These are phyloP conservation scores for Labeo rohita DNA, from an alignment of 2,113 vertebrate species.

Conservation along the genomic window DNA sequence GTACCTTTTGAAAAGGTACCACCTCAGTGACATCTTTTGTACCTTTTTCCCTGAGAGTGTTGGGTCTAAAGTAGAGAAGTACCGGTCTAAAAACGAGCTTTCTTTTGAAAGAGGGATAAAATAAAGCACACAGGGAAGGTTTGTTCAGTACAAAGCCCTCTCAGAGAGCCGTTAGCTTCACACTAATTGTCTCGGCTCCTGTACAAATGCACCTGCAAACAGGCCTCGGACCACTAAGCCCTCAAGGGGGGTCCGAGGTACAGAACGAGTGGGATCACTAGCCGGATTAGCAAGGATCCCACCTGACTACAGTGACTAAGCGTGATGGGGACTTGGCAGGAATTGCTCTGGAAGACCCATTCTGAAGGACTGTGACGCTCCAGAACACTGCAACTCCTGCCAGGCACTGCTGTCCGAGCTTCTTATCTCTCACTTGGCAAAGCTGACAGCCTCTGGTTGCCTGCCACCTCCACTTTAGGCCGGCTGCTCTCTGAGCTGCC, in stretches of 20 bases:
- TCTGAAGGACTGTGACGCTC: constrained; percentile 48
- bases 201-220: constrained; percentile 43
- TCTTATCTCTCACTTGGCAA: constrained; percentile 57
- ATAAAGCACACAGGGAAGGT: neutral
- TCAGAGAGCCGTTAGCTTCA: neutral
- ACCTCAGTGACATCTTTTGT: neutral
- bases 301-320: constrained; percentile 48
- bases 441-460: constrained; percentile 51
- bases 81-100: neutral
- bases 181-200: neutral
- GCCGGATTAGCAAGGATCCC: constrained; percentile 51
- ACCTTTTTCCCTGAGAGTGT: neutral
- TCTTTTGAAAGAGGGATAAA: neutral
- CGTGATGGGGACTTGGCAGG: constrained; percentile 46
- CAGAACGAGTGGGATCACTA: constrained; percentile 43
- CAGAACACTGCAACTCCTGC: constrained; percentile 45
- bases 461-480: constrained; percentile 61
- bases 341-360: constrained; percentile 34
- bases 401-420: constrained; percentile 47
- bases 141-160: neutral
- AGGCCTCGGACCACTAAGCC: constrained; percentile 11
- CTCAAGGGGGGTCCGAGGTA: constrained; percentile 24
- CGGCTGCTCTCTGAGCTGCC: constrained; percentile 36
- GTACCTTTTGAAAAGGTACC: too few relatives aligned
- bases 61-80: neutral